Evolutionary conservation across 2,113 vertebrate species (phyloP), one percentile per base, ranked within the genome.

Genomic region (Todiramphus chloris): DNA sequence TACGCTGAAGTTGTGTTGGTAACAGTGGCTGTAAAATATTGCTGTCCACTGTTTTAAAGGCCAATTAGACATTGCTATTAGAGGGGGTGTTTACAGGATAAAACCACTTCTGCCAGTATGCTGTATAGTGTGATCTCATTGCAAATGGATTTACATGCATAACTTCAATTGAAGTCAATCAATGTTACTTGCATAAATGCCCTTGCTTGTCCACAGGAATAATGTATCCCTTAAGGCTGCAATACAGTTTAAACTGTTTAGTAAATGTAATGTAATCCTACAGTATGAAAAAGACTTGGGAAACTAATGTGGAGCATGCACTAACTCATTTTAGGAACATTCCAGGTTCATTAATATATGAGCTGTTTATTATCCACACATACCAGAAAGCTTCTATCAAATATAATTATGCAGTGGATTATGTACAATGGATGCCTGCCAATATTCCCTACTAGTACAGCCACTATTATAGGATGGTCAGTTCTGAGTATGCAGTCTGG

Each of bases 261-360:
- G 50, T 78, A 94, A 89, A 89, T 80, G 59, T 76, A 95, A 87
- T 83, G 28, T 55, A 87, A 79, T 72, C 89, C 23, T 53, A 20
- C 11, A 48, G 41, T 70, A 82, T 68, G 60, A 89, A 91, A 92
- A 86, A 67, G 28, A 46, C 68, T 72, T 78, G 50, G 63, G 80
- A 92, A 94, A 87, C 73, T 77, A 55, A 77, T 28, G 44, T 64
- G 70, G 43, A 95, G 48, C 77, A 76, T 89, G 74, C 58, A 95
- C 56, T 44, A 94, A 94, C 87, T 95, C 75, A 96, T 96, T 92
- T 93, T 55, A 89, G 86, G 66, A 91, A 79, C 76, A 79, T 97
- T 94, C 91, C 77, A 95, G 77, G 67, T 91, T 83, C 80, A 85
- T 41, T 89, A 91, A 74, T 85, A 95, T 39, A 41, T 6, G 43